Percentiles rank a stretch among this genome's conserved stretches.
These are phyloP conservation scores for Drosophila athabasca DNA, from an alignment of 1,140 invertebrate species.

Conservation along the genomic window DNA sequence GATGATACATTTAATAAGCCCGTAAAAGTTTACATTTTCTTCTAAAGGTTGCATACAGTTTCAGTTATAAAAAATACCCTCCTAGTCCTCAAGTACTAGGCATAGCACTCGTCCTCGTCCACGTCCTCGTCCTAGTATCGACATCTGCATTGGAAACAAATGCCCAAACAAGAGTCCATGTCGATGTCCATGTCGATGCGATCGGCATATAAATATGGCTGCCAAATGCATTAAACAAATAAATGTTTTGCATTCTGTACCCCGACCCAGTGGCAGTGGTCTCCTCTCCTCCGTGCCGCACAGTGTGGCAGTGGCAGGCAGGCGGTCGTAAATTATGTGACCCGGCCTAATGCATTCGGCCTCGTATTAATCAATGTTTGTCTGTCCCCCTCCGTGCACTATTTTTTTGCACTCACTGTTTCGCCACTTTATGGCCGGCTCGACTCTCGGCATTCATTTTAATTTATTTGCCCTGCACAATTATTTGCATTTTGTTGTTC, in stretches of 20 bases:
- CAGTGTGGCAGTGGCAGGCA: neutral
- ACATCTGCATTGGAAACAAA: constrained; percentile 31
- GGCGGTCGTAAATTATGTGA: constrained; percentile 63
- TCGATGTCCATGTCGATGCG: neutral
- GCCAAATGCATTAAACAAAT: constrained; percentile 59
- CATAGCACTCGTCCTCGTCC: constrained; percentile 4
- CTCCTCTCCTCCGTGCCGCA: too few relatives aligned
- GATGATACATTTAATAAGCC: too few relatives aligned
- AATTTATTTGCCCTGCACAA: constrained; percentile 70
- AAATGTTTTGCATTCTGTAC: constrained; percentile 34
- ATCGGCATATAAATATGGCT: constrained; percentile 46
- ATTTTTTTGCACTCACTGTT: constrained; percentile 26
- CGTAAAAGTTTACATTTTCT: too few relatives aligned
- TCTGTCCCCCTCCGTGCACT: neutral
- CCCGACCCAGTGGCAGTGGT: constrained; percentile 17
- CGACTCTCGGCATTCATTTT: constrained; percentile 37
- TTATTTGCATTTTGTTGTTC: constrained; percentile 75
- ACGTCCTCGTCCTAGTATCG: constrained; percentile 16
- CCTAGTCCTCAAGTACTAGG: constrained; percentile 19
- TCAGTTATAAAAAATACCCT: constrained; percentile 2
- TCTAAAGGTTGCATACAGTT: too few relatives aligned
- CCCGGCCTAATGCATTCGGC: constrained; percentile 76
- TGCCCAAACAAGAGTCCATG: constrained; percentile 13
- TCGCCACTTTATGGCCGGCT: constrained; percentile 14
- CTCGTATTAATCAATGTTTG: constrained; percentile 78